A percentile compares a stretch with the other conserved stretches of the same genome.
These are phyloP conservation scores for Malurus leucopterus DNA, from an alignment of 2,797 vertebrate species.

Conservation along the genomic window DNA sequence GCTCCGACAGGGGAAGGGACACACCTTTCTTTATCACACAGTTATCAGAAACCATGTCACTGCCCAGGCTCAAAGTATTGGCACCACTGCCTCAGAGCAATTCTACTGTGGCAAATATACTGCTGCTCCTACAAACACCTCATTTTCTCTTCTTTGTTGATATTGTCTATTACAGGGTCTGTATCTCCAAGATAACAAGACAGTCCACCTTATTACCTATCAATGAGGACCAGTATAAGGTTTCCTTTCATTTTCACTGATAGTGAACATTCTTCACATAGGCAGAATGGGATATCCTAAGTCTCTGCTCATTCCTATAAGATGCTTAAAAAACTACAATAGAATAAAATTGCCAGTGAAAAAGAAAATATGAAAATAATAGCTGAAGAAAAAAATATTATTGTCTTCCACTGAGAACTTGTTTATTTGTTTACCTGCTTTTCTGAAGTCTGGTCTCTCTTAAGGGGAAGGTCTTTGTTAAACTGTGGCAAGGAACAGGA, in stretches of 20 bases:
- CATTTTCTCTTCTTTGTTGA: not conserved
- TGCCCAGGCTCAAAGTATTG: not conserved
- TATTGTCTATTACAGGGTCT: not conserved
- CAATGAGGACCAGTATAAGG: not conserved
- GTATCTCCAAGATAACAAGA: not conserved
- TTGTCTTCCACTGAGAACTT: not conserved
- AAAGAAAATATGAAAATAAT: not conserved
- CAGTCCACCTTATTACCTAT: not conserved
- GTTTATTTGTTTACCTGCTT: not conserved
- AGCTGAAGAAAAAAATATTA: not conserved
- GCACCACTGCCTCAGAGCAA: not conserved
- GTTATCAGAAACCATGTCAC: not conserved
- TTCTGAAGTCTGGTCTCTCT: not conserved
- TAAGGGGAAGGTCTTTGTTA: not conserved
- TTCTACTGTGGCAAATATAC: not conserved
- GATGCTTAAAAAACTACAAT: not conserved
- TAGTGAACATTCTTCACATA: not conserved
- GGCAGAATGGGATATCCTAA: not conserved
- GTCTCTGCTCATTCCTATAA: not conserved
- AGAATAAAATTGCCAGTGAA: not conserved
- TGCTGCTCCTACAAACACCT: not conserved
- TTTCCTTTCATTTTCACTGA: conserved; percentile 12
- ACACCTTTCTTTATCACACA: not conserved
- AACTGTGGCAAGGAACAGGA: not conserved
- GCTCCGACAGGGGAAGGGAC: not conserved